Evolutionary conservation across 1,140 invertebrate species (phyloP).

Genomic region (Apolygus lucorum): DNA sequence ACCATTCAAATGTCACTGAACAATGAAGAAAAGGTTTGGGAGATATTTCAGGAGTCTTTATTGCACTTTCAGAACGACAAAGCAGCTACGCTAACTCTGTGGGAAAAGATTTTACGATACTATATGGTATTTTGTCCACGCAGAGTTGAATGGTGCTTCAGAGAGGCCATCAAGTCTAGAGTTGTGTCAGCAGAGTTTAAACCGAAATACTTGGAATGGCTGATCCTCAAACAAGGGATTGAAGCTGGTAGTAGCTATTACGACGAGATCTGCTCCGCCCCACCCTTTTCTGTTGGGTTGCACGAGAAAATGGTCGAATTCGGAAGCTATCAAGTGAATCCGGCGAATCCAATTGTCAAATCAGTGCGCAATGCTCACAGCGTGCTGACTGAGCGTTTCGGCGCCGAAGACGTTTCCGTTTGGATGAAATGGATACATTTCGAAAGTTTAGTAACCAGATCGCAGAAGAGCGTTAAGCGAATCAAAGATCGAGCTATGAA

Average conservation of each 20-base stretch:
- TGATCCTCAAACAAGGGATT: background rate
- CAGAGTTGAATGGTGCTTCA: background rate
- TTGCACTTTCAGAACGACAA: background rate
- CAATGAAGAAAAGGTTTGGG: background rate
- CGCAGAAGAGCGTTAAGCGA: background rate
- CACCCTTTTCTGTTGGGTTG: background rate
- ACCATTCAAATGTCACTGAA: background rate
- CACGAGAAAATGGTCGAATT: conserved; percentile 18
- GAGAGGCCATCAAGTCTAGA: background rate
- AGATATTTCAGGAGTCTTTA: background rate
- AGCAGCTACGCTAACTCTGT: background rate
- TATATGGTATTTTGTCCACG: background rate
- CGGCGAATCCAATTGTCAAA: background rate
- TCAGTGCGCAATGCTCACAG: background rate
- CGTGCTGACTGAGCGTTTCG: background rate
- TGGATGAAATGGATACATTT: background rate
- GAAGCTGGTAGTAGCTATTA: background rate
- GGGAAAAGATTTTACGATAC: conserved; percentile 8
- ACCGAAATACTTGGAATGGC: conserved; percentile 14
- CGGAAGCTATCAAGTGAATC: background rate
- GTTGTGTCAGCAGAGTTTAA: background rate
- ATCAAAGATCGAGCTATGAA: background rate
- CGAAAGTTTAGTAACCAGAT: background rate
- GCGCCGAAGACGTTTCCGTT: background rate
- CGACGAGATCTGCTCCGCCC: background rate